Conservation (phyloP, 2,888 invertebrate genomes). For the Cosmopolites sordidus region DNA sequence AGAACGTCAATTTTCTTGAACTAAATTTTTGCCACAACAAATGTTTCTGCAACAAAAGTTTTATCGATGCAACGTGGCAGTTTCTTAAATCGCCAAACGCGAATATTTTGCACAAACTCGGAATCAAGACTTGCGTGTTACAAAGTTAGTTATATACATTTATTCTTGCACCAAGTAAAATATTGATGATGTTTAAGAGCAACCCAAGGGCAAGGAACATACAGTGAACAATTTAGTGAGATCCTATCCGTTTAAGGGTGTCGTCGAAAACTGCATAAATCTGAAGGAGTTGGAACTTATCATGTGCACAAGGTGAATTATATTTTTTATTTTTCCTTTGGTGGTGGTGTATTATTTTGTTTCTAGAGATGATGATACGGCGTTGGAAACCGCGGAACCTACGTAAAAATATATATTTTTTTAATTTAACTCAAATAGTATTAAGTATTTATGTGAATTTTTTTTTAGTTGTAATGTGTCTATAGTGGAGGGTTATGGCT, state of each 20-base stretch:
- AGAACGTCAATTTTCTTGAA: conserved; percentile 21
- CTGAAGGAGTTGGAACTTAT: conserved; percentile 22
- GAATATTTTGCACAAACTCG: conserved; percentile 25
- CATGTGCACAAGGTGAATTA: conserved; percentile 18
- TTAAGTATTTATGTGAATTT: too few relatives aligned
- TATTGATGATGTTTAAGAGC: conserved; percentile 2
- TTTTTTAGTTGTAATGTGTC: conserved; percentile 27
- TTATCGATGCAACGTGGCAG: conserved; percentile 20
- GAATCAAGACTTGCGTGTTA: conserved; percentile 30
- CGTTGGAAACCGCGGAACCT: not conserved
- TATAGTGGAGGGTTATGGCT: conserved; percentile 21
- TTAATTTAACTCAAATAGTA: not conserved
- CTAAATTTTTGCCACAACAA: conserved; percentile 26
- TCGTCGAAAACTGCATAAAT: conserved; percentile 22
- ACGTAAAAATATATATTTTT: not conserved
- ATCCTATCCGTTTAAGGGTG: conserved; percentile 18
- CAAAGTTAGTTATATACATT: conserved; percentile 25
- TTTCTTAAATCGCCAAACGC: conserved; percentile 28
- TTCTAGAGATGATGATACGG: not conserved
- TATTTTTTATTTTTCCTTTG: not conserved
- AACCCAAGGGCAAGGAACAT: conserved; percentile 3
- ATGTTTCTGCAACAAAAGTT: conserved; percentile 23
- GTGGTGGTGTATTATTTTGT: not conserved
- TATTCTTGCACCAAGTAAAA: too few relatives aligned
- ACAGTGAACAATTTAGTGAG: conserved; percentile 5